phyloP scores from a whole-genome alignment of 2,888 invertebrate species.

The Trissonchulus sp. region DNA sequence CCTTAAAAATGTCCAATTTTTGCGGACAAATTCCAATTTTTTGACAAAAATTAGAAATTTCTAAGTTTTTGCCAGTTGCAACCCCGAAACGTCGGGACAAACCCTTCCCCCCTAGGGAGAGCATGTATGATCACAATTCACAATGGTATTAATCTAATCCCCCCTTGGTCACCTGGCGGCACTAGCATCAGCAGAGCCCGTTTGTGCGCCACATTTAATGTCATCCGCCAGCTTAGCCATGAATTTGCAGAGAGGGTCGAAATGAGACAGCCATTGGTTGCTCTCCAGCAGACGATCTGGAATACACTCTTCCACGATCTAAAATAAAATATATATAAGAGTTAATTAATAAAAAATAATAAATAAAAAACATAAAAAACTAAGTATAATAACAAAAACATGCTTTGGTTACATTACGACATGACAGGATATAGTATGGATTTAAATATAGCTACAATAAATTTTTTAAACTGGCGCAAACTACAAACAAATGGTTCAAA shows the following conservation, averaged over 20 bases:
- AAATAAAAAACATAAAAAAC: background rate
- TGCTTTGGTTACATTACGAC: no score
- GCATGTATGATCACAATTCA: background rate
- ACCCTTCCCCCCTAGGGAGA: background rate
- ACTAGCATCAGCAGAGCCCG: background rate
- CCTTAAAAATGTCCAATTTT: background rate
- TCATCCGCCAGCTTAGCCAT: conserved; percentile 18
- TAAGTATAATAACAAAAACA: no score
- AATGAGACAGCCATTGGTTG: conserved; percentile 11
- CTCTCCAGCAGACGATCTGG: background rate
- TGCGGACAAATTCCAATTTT: background rate
- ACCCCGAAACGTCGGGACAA: background rate
- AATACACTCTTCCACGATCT: background rate
- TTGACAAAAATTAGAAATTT: no score
- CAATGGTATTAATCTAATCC: background rate
- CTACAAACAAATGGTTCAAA: no score
- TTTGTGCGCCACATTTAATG: background rate
- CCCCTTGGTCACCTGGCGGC: background rate
- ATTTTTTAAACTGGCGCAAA: no score
- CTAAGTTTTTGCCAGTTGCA: no score
- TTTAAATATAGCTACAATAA: no score
- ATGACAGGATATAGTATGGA: no score
- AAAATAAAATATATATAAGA: background rate
- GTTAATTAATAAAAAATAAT: background rate
- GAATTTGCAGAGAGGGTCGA: conserved; percentile 27